Evolutionary conservation across 2,797 vertebrate species (phyloP).

Genomic region (Neomorphus geoffroyi): DNA sequence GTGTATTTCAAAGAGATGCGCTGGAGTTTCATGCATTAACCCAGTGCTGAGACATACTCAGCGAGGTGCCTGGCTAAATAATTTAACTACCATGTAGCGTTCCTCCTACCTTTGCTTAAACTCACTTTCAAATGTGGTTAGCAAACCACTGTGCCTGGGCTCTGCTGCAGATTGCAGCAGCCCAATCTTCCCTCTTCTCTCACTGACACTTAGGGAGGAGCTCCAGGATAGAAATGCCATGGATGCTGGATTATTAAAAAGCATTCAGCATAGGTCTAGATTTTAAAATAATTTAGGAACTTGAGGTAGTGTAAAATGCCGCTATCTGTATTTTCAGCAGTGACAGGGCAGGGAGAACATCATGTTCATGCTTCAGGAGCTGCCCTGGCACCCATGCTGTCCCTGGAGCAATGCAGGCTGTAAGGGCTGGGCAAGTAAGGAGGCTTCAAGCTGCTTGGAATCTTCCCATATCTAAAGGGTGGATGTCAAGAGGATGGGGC

Average conservation of each 20-base stretch:
- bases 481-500: too few species aligned
- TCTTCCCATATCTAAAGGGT: neutral
- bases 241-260: neutral
- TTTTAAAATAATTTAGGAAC: neutral
- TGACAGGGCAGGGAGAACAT: neutral
- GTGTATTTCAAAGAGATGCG: neutral
- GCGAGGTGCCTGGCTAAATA: neutral
- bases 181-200: neutral
- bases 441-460: neutral
- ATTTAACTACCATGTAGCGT: neutral
- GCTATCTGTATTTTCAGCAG: neutral
- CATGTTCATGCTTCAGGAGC: rapidly evolving
- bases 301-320: neutral
- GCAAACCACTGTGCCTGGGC: neutral
- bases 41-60: neutral
- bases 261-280: neutral
- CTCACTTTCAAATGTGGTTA: neutral
- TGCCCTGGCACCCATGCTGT: neutral
- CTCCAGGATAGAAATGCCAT: neutral
- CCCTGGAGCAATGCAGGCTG: neutral
- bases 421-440: neutral
- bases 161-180: neutral
- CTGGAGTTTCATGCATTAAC: neutral
- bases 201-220: neutral
- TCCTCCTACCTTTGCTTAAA: neutral